Percentiles rank a stretch among this genome's conserved stretches.
Evolutionary conservation across 1,140 invertebrate genomes (phyloP).

Genomic region (Eumeta japonica): DNA sequence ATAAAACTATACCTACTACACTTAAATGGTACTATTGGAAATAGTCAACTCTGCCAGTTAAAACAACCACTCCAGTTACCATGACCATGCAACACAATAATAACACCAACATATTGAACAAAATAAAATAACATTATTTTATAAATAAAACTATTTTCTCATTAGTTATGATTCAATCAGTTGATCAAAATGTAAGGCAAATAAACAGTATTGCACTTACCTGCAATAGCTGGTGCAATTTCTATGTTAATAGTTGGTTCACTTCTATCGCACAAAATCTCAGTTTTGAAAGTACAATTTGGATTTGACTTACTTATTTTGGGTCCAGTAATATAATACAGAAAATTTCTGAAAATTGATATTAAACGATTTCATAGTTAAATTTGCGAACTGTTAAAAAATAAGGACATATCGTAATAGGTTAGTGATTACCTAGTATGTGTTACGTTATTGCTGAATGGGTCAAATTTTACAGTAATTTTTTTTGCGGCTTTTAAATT

Average conservation of each 20-base stretch:
- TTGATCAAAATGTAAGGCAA: no score
- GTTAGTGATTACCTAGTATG: constrained; percentile 76
- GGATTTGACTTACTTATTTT: constrained; percentile 71
- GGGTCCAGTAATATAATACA: constrained; percentile 65
- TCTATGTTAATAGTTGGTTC: constrained; percentile 68
- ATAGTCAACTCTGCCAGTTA: no score
- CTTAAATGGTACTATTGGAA: no score
- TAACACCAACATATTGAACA: no score
- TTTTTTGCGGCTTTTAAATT: constrained; percentile 78
- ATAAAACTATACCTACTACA: no score
- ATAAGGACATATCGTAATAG: no score
- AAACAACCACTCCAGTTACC: no score
- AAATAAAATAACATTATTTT: no score
- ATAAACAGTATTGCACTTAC: constrained; percentile 24
- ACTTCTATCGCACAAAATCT: constrained; percentile 74
- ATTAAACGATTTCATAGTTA: constrained; percentile 2
- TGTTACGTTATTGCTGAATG: constrained; percentile 69
- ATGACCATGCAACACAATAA: no score
- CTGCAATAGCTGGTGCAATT: no score
- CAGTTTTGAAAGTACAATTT: constrained; percentile 72
- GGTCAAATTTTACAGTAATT: constrained; percentile 79
- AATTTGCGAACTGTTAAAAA: no score
- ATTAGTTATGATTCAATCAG: no score
- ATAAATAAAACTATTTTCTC: not conserved
- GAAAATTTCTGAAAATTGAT: constrained; percentile 66